These are phyloP conservation scores for Neodiprion pinetum DNA, from an alignment of 1,140 invertebrate species.

Conservation along the genomic window DNA sequence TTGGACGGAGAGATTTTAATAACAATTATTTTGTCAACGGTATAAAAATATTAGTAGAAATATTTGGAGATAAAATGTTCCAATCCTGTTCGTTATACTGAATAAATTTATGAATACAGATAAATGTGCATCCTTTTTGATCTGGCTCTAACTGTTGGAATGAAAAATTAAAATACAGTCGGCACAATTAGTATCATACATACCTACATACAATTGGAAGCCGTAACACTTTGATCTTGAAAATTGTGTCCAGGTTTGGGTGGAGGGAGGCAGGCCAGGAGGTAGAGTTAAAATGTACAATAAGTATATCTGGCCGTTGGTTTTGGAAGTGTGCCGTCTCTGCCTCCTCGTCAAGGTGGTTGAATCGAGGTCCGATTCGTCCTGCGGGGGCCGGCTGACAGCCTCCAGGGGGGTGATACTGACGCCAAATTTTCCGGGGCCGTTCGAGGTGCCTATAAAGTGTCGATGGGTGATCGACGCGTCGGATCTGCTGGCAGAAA, in stretches of 20 bases:
- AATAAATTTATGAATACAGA: too few species aligned
- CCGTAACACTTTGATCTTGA: too few species aligned
- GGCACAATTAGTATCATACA: too few species aligned
- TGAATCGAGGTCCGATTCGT: slow-evolving; percentile 16
- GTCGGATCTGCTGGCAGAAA: slow-evolving; percentile 60
- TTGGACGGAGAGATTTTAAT: too few species aligned
- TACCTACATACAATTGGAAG: too few species aligned
- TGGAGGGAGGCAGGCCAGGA: background rate
- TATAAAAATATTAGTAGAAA: too few species aligned
- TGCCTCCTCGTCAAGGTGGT: background rate
- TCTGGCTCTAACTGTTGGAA: too few species aligned
- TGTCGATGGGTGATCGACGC: slow-evolving; percentile 89
- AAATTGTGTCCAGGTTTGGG: background rate
- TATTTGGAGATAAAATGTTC: too few species aligned
- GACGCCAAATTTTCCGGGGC: slow-evolving; percentile 82
- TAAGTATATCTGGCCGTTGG: background rate
- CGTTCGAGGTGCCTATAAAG: slow-evolving; percentile 80
- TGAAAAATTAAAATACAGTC: too few species aligned
- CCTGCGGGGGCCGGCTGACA: slow-evolving; percentile 70
- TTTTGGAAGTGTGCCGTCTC: background rate
- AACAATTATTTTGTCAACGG: too few species aligned
- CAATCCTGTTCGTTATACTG: too few species aligned
- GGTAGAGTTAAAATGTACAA: background rate
- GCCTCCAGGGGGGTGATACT: slow-evolving; percentile 73
- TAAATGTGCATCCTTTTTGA: too few species aligned